Evolutionary conservation across 2,888 invertebrate species (phyloP).

Genomic region (Periphyllus acericola): DNA sequence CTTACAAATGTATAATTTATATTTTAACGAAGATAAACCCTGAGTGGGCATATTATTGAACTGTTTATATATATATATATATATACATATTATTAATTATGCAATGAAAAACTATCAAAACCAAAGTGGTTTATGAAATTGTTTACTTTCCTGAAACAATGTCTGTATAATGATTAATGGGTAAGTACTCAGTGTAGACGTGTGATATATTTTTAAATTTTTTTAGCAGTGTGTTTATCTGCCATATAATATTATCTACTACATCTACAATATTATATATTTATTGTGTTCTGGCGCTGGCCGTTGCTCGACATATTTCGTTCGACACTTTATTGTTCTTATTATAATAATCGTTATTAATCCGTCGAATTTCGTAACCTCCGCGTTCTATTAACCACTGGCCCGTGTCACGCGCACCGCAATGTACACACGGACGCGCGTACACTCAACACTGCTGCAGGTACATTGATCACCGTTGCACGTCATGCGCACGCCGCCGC

Average conservation of each 20-base stretch:
- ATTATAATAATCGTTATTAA: background rate
- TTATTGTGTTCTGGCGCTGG: background rate
- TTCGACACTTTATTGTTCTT: background rate
- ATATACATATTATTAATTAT: no score
- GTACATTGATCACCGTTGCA: slow-evolving; percentile 6
- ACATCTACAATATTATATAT: background rate
- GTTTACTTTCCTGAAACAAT: no score
- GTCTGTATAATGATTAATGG: no score
- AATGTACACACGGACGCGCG: background rate
- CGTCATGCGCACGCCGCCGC: background rate
- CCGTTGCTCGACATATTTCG: background rate
- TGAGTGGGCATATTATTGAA: no score
- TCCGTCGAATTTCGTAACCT: slow-evolving; percentile 7
- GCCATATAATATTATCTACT: background rate
- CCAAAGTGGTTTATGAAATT: no score
- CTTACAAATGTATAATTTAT: no score
- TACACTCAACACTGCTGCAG: background rate
- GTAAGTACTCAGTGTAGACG: no score
- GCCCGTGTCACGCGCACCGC: background rate
- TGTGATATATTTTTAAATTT: no score
- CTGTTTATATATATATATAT: no score
- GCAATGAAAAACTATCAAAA: no score
- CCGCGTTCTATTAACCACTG: background rate
- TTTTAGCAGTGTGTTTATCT: background rate
- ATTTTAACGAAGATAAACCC: no score